Percentiles rank a stretch among this genome's conserved stretches.
Conservation (phyloP, 2,888 invertebrate genomes). For the Brachyopa scutellaris region DNA sequence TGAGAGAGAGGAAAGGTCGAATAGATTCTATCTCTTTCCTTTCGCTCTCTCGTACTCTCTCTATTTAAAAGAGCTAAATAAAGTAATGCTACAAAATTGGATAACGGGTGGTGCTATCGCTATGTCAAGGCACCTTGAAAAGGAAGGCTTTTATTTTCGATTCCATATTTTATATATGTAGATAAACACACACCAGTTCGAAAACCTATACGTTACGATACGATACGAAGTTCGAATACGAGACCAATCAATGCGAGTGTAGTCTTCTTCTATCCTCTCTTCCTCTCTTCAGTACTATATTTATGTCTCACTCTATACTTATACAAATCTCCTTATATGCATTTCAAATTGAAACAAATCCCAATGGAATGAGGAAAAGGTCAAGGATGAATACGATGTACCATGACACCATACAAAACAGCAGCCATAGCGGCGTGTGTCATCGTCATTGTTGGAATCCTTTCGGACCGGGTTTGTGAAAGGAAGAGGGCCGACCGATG, state of each 20-base stretch:
- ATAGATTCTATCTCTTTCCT: too few relatives aligned
- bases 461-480: constrained; percentile 19
- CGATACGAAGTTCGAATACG: too few relatives aligned
- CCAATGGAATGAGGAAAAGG: constrained; percentile 60
- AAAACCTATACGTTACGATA: constrained; percentile 38
- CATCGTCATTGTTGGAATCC: constrained; percentile 16
- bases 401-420: constrained; percentile 10
- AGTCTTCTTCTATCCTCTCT: neutral
- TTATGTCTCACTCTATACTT: neutral
- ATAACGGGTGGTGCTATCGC: constrained; percentile 30
- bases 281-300: neutral
- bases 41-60: too few relatives aligned
- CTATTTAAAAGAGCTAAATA: neutral
- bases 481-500: constrained; percentile 33
- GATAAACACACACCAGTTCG: constrained; percentile 6
- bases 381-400: constrained; percentile 54
- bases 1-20: constrained; percentile 7
- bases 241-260: constrained; percentile 57
- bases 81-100: constrained; percentile 40
- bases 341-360: constrained; percentile 57
- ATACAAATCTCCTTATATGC: constrained; percentile 11
- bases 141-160: constrained; percentile 7
- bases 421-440: constrained; percentile 45
- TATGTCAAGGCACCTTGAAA: constrained; percentile 35
- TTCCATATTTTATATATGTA: neutral